A percentile compares a stretch with the other conserved stretches of the same genome.
Evolutionary conservation across 1,140 invertebrate genomes (phyloP).

Genomic region (Laupala kohalensis): DNA sequence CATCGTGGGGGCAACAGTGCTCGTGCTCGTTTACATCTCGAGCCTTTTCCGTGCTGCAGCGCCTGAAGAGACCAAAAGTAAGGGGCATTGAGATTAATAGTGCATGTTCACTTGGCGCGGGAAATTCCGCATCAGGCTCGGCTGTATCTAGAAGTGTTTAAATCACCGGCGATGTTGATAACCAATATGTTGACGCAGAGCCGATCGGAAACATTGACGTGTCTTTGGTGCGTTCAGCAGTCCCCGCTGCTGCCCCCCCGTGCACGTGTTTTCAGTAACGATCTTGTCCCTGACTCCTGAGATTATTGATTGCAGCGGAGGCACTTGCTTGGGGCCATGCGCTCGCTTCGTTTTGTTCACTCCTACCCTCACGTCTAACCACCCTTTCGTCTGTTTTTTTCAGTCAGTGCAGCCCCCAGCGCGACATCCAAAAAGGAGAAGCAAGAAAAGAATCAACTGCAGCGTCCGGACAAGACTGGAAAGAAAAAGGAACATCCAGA

Average conservation of each 20-base stretch:
- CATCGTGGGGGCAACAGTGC: constrained; percentile 13
- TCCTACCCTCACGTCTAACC: not conserved
- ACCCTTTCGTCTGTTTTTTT: not conserved
- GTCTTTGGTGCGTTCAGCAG: not conserved
- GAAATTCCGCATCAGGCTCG: not conserved
- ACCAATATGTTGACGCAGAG: not conserved
- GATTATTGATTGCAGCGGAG: not conserved
- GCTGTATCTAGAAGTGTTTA: not conserved
- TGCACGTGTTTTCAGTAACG: not conserved
- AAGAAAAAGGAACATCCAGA: constrained; percentile 13
- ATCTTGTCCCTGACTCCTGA: not conserved
- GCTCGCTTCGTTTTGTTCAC: too few species aligned
- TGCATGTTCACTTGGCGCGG: not conserved
- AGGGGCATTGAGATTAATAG: not conserved
- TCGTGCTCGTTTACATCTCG: constrained; percentile 13
- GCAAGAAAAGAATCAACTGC: not conserved
- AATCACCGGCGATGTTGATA: not conserved
- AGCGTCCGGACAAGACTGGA: not conserved
- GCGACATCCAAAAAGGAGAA: constrained; percentile 7
- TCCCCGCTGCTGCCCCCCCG: too few species aligned
- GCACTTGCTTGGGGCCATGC: not conserved
- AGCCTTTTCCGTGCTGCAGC: constrained; percentile 8
- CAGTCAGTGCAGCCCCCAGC: not conserved
- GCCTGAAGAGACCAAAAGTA: constrained; percentile 12
- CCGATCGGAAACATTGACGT: too few species aligned